Conservation (phyloP, 1,140 invertebrate species). For the Cepaea nemoralis region DNA sequence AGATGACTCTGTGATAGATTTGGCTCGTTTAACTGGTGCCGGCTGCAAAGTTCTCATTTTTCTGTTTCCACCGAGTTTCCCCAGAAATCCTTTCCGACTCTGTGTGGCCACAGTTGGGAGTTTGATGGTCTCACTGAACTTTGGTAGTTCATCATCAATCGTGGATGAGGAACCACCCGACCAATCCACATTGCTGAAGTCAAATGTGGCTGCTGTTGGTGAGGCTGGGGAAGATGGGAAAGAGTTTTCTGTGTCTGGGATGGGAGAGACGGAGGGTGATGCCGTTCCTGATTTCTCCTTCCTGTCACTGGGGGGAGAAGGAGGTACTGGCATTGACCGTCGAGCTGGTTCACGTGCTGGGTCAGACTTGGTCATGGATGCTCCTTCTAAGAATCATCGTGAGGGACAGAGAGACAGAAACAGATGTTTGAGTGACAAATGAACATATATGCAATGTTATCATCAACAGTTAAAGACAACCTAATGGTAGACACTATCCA, state of each 20-base stretch:
- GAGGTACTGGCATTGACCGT: conserved; percentile 43
- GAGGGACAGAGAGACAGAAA: too few relatives aligned
- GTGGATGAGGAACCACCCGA: conserved; percentile 27
- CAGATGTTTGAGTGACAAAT: too few relatives aligned
- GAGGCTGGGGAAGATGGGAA: conserved; percentile 39
- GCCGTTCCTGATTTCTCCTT: conserved; percentile 14
- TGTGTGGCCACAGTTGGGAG: conserved; percentile 52
- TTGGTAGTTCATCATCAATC: conserved; percentile 36
- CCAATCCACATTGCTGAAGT: conserved; percentile 18
- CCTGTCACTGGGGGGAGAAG: conserved; percentile 40
- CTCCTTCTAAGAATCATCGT: too few relatives aligned
- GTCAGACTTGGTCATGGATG: too few relatives aligned
- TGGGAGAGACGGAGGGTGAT: conserved; percentile 43
- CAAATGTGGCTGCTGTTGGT: neutral
- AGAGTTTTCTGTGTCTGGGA: conserved; percentile 47
- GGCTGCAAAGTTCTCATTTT: conserved; percentile 57
- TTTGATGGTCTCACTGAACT: conserved; percentile 60
- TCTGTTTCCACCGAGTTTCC: conserved; percentile 57
- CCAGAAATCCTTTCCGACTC: conserved; percentile 61
- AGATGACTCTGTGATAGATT: conserved; percentile 62
- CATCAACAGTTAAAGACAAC: too few relatives aligned
- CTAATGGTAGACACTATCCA: too few relatives aligned
- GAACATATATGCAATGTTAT: too few relatives aligned
- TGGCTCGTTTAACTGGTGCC: conserved; percentile 62
- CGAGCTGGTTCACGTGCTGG: too few relatives aligned